These are phyloP conservation scores for Cremastinae sp. DNA, from an alignment of 2,888 invertebrate genomes.

Conservation along the genomic window DNA sequence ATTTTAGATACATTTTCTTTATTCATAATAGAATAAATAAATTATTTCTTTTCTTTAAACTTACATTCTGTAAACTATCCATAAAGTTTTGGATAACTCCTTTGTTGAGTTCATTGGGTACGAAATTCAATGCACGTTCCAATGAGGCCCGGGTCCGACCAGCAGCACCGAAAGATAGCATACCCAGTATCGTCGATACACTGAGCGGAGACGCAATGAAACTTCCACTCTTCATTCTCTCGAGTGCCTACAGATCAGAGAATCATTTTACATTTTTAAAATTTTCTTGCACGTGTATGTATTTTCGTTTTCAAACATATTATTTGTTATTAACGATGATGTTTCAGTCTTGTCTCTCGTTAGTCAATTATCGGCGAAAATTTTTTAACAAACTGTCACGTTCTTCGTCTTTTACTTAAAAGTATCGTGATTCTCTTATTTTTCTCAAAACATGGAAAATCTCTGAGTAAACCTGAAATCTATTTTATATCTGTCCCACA, in stretches of 20 bases:
- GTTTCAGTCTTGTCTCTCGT: no score
- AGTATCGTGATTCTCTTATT: no score
- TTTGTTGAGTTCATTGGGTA: constrained; percentile 58
- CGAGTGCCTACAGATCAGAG: constrained; percentile 2
- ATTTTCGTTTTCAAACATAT: background rate
- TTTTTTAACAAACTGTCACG: no score
- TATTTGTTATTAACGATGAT: no score
- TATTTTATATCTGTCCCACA: no score
- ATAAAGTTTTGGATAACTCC: constrained; percentile 69
- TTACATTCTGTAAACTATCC: constrained; percentile 29
- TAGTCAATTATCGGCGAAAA: background rate
- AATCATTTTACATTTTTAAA: no score
- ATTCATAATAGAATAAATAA: background rate
- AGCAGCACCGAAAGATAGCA: constrained; percentile 72
- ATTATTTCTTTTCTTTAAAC: background rate
- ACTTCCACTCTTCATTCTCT: constrained; percentile 59
- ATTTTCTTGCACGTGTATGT: background rate
- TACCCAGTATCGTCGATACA: constrained; percentile 71
- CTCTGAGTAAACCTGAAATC: no score
- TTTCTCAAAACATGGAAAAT: no score
- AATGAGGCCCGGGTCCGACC: constrained; percentile 70
- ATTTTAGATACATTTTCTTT: background rate
- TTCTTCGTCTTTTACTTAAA: no score
- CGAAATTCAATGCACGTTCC: constrained; percentile 65
- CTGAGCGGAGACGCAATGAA: constrained; percentile 76